These are phyloP conservation scores for Cryptosula pallasiana DNA, from an alignment of 2,888 invertebrate genomes.

Conservation along the genomic window DNA sequence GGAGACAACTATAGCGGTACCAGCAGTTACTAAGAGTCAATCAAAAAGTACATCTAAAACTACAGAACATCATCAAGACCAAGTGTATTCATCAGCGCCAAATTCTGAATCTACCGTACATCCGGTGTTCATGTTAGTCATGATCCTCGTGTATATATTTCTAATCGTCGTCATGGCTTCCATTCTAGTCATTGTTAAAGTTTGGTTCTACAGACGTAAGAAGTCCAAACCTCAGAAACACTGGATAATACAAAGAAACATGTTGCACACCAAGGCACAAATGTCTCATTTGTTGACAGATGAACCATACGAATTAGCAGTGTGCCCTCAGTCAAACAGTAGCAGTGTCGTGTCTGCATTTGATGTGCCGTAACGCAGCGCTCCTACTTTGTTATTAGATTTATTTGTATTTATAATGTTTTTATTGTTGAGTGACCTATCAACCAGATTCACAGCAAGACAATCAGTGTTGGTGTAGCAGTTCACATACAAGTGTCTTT, in stretches of 20 bases:
- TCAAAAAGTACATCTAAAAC: too few relatives aligned
- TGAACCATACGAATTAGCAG: not conserved
- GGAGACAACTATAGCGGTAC: too few relatives aligned
- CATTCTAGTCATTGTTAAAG: slow-evolving; percentile 19
- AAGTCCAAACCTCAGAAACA: not conserved
- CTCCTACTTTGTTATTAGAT: too few relatives aligned
- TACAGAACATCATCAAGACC: too few relatives aligned
- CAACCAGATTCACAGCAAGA: too few relatives aligned
- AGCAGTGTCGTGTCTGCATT: not conserved
- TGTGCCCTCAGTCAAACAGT: not conserved
- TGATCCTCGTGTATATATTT: not conserved
- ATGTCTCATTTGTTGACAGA: slow-evolving; percentile 12
- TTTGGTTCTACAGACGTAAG: slow-evolving; percentile 18
- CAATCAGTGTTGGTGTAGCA: not conserved
- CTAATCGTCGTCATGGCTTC: slow-evolving; percentile 8
- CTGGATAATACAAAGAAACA: slow-evolving; percentile 11
- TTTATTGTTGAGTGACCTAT: too few relatives aligned
- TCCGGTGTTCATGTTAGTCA: slow-evolving; percentile 8
- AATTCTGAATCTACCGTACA: not conserved
- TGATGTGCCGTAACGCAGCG: slow-evolving; percentile 20
- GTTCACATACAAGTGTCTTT: too few relatives aligned
- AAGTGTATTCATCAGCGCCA: not conserved
- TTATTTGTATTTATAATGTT: too few relatives aligned
- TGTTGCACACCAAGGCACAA: slow-evolving; percentile 2
- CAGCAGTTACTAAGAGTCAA: too few relatives aligned